Conservation (phyloP, 2,888 invertebrate species). For the Lutraria lutraria region DNA sequence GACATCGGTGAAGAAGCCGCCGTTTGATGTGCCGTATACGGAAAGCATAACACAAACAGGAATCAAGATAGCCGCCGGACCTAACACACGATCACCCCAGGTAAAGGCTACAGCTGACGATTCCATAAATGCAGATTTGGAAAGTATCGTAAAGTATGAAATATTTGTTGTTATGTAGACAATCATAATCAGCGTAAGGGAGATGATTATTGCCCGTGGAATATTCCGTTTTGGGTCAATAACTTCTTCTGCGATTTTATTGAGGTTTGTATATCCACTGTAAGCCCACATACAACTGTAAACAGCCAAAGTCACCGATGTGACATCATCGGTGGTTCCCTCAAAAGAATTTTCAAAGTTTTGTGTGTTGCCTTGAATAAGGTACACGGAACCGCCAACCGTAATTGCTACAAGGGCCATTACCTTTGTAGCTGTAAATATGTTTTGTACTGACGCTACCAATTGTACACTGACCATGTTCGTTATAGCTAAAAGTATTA, state of each 20-base stretch:
- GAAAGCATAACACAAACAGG: constrained; percentile 67
- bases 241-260: constrained; percentile 66
- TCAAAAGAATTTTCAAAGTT: constrained; percentile 67
- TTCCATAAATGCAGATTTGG: constrained; percentile 58
- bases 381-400: constrained; percentile 60
- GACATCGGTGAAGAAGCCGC: constrained; percentile 55
- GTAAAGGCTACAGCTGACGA: constrained; percentile 61
- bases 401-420: constrained; percentile 60
- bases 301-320: constrained; percentile 59
- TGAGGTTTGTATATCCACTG: constrained; percentile 72
- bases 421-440: constrained; percentile 96
- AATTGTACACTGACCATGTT: constrained; percentile 98
- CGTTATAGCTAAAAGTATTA: constrained; percentile 93
- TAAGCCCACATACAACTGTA: constrained; percentile 71
- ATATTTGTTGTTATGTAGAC: constrained; percentile 62
- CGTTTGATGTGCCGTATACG: constrained; percentile 59
- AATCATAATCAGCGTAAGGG: constrained; percentile 50
- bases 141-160: constrained; percentile 56
- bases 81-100: constrained; percentile 61
- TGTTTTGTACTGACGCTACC: constrained; percentile 96
- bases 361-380: constrained; percentile 49
- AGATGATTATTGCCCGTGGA: constrained; percentile 58
- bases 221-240: constrained; percentile 62
- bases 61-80: constrained; percentile 58
- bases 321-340: constrained; percentile 58